Base-by-base conservation (phyloP, 2,113 vertebrate genomes). In the Apodemus sylvaticus region DNA sequence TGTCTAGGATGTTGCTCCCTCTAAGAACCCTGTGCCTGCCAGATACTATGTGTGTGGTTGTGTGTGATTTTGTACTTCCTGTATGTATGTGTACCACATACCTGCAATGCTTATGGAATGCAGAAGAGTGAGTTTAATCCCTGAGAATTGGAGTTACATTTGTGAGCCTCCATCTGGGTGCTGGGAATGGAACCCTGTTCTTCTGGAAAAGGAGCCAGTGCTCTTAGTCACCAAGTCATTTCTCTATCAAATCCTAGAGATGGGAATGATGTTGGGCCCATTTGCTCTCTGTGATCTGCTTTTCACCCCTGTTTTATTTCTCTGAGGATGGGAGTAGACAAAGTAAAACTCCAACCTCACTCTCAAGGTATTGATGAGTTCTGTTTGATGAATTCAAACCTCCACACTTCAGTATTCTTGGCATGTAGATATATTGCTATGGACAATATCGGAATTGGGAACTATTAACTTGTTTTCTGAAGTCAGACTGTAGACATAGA, bases 401-500 rank as follows among this genome's bases (percentile, higher is more conserved):
- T 93, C 7, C 1, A n/a, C 68, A 94, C 76, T 96, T 97, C 31
- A 5, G 0, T 95, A 0, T 94, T 97, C 97, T 90, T 97, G 97
- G 95, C 66, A 26, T 62, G 74, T 95, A 89, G 73, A 90, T 97
- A 8, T 51, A 96, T 86, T 42, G 48, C 78, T 10, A 16, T 96
- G 92, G 92, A 94, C 98, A 97, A 96, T 93, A 88, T 3, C 86
- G 83, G 71, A 91, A 76, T 91, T 77, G 68, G 73, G 86, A 97
- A 94, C 87, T 91, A 78, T 93, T 96, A 93, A 94, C 94, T 11
- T 92, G 71, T 96, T 98, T 95, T 91, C 88, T 93, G 82, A 96
- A 92, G 96, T 83, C 90, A 77, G 0, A 0, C 91, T 0, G 4
- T 77, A 89, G 62, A 93, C 89, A 3, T n/a, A 92, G 81, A 96